These are phyloP conservation scores for Cyprinus carpio DNA, from an alignment of 2,113 vertebrate genomes.

Conservation along the genomic window DNA sequence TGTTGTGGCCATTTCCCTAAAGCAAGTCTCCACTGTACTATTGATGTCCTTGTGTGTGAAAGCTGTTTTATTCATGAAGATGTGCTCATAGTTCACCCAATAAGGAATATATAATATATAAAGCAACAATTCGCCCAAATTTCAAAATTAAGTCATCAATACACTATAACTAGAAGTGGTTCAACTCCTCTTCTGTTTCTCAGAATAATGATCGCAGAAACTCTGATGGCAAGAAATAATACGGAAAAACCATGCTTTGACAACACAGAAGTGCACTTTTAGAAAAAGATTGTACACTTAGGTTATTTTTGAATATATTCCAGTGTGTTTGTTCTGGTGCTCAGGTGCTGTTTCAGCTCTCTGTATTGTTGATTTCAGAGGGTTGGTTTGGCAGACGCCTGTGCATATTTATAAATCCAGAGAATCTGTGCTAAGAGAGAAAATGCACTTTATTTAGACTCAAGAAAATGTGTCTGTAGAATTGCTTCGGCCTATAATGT, in stretches of 20 bases:
- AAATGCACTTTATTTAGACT: conserved; percentile 29
- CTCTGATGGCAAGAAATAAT: neutral
- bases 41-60: neutral
- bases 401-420: conserved; percentile 48
- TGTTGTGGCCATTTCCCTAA: neutral
- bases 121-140: neutral
- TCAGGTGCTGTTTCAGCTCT: conserved; percentile 38
- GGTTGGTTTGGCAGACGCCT: conserved; percentile 36
- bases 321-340: conserved; percentile 5
- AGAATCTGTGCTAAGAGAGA: conserved; percentile 16
- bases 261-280: neutral
- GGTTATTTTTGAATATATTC: conserved; percentile 10
- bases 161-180: neutral
- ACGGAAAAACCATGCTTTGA: neutral
- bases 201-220: neutral
- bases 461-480: neutral
- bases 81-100: neutral
- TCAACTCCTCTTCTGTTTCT: neutral
- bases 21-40: neutral
- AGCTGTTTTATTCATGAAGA: neutral
- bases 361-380: conserved; percentile 33
- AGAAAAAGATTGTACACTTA: neutral
- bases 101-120: neutral
- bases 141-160: neutral
- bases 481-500: neutral